Base-by-base conservation (phyloP, 2,797 vertebrate species). In the Crypturellus tataupa region DNA sequence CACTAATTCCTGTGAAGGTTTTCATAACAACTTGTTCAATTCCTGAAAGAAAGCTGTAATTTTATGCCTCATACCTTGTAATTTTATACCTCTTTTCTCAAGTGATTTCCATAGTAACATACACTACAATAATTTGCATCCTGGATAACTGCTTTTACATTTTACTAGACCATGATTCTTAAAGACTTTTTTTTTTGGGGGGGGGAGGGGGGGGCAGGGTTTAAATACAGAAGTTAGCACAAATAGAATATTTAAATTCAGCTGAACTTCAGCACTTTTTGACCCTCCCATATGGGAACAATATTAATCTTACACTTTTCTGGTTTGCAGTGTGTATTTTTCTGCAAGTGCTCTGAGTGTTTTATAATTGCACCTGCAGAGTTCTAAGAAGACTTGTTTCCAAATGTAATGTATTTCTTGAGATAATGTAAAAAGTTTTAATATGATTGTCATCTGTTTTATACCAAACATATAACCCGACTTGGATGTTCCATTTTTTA, bases 101-200 rank as follows among this genome's bases (percentile, higher is more conserved):
- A 85, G 81, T 67, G 62, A 86, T 96, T 29, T 78, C 84, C 85
- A 85, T 90, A 94, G 90, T 84, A 95, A 96, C 78, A 60, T 39
- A 83, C 8, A 94, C 21, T 78, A 81, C 42, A 80, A 78, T 94
- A 92, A 94, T 90, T 96, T 68, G 94, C 42, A 88, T 64, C 4
- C 20, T 51, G 23, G 85, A 92, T 65, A 88, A 67, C 93, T 59
- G 94, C 90, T 94, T 77, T 94, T 83, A 77, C 72, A 93, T 70
- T 88, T 92, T 79, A 65, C 8, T 82, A 88, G 96, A 89, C n/a
- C 70, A 25, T 8, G 76, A 10, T 60, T 37, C 90, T 96, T 85
- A 75, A 25, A 83, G 44, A 68, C 67, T 65, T n/a, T 42, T 29
- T 40, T 49, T 80, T 87, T 96, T 90, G 20, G 5, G 21, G 47